Base-by-base conservation (phyloP, 1,140 invertebrate genomes). In the Lepidurus arcticus region DNA sequence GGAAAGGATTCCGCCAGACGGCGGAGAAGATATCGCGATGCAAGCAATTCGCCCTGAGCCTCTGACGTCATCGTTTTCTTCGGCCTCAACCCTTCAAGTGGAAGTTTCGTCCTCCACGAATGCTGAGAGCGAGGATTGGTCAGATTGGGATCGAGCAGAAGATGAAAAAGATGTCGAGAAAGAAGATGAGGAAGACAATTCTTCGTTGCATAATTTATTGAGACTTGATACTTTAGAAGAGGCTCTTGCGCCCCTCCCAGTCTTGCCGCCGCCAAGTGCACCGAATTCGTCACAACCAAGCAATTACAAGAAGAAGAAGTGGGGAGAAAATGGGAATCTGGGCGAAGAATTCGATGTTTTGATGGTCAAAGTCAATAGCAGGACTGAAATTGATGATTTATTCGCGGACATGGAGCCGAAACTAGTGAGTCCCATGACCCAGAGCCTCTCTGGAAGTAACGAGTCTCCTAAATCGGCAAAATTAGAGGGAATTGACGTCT, bases 351-450 rank as follows among this genome's bases (percentile, higher is more conserved):
- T 65, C 53, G 53, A 65, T 65, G 21, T 65, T 4, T 74, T 78
- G 0, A 44, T 45, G 11, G 75, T 78, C 1, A 73, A 74, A 74
- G 44, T 78, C 9, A 78, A 44, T 10, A 47, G 43, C 11, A 75
- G 43, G 8, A 74, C 43, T n/a, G 87, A 90, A 78, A 90, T 91
- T 79, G 86, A 91, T 81, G 91, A 94, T 82, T 93, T 92, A 81
- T 94, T 94, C 82, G 90, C 90, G 76, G 93, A 93, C 82, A 94
- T 94, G 93, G 91, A 91, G 81, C 93, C 93, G 9, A 75, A 65
- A 16, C 53, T 65, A 7, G 53, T 65, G 53, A 65, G 53, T 16
- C 53, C 53, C 13, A 65, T 65, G 53, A 65, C 13, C 21, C 53
- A n/a, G 53, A 65, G 16, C 6, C 53, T 65, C 1, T 21, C 53